Base-by-base conservation (phyloP, 2,797 vertebrate species). In the Enteromius trimaculatus region DNA sequence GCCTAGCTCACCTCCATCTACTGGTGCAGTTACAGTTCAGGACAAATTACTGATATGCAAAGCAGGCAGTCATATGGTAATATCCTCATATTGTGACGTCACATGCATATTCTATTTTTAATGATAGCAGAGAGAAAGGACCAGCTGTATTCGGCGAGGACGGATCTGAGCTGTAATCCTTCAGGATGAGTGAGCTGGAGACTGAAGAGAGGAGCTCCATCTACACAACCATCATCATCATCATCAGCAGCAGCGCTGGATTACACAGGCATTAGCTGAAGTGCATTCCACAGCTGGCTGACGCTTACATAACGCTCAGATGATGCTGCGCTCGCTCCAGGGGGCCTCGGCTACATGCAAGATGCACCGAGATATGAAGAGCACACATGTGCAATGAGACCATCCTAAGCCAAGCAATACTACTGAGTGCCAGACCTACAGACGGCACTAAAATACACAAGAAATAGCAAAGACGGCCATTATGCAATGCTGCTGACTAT, bases 251-350 rank as follows among this genome's bases (percentile, higher is more conserved):
- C 39, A 23, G 75, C 29, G 55, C 80, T 77, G 87, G 87, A 88
- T 88, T 88, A 86, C 80, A 11, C 77, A 62, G 42, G 39, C 72
- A 86, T 88, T 85, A 81, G 66, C 65, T 34, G 47, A 31, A 86
- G 77, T 49, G 80, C 72, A 85, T 80, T 83, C 83, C 85, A 83
- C 87, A 88, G 77, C 85, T 85, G 80, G 60, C 70, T 23, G 31
- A 51, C 55, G 4, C 83, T 80, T 86, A 66, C 72, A 53, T 76
- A 80, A 86, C 55, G 65, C 62, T 77, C 53, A 44, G 71, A 84
- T 31, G 66, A 69, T 31, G 65, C 69, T 6, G 68, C 9, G 23
- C 62, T 53, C 66, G 42, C 68, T 60, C 51, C 74, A 42, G 65
- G 37, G 58, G 29, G 37, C 29, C 65, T 34, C 49, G 29, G 23